These are phyloP conservation scores for Cephus rjabovi DNA, from an alignment of 2,888 invertebrate species.

Conservation along the genomic window DNA sequence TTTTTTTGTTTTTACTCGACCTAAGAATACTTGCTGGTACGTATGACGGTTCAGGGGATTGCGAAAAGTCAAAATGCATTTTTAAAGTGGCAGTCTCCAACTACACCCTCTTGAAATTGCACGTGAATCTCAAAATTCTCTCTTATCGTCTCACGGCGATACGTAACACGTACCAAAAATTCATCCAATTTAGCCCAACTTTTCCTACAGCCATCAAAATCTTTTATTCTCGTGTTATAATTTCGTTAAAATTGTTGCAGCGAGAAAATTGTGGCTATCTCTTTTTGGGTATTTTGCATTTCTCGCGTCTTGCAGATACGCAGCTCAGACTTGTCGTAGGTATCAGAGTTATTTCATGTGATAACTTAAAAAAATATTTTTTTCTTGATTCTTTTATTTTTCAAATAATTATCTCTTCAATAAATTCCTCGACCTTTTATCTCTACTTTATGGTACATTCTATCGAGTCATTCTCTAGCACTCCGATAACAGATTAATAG, in stretches of 20 bases:
- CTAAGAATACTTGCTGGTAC: background rate
- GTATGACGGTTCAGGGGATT: background rate
- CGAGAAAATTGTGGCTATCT: background rate
- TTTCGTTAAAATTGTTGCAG: background rate
- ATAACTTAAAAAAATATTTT: too few relatives aligned
- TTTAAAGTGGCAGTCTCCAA: conserved; percentile 30
- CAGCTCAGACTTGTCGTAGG: background rate
- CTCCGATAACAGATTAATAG: too few relatives aligned
- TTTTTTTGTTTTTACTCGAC: background rate
- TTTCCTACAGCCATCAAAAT: background rate
- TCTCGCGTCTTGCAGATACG: background rate
- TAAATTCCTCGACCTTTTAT: background rate
- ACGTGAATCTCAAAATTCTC: conserved; percentile 1
- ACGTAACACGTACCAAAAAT: conserved; percentile 44
- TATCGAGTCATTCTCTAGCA: background rate
- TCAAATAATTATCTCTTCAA: background rate
- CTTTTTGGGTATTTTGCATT: background rate
- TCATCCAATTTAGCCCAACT: conserved; percentile 30
- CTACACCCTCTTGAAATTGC: conserved; percentile 16
- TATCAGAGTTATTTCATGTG: too few relatives aligned
- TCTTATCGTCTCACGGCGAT: conserved; percentile 11
- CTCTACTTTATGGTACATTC: background rate
- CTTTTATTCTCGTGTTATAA: background rate
- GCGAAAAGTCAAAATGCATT: conserved; percentile 22
- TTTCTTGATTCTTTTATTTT: too few relatives aligned